Base-by-base conservation (phyloP, 1,140 invertebrate species). In the Mylabris phalerata region DNA sequence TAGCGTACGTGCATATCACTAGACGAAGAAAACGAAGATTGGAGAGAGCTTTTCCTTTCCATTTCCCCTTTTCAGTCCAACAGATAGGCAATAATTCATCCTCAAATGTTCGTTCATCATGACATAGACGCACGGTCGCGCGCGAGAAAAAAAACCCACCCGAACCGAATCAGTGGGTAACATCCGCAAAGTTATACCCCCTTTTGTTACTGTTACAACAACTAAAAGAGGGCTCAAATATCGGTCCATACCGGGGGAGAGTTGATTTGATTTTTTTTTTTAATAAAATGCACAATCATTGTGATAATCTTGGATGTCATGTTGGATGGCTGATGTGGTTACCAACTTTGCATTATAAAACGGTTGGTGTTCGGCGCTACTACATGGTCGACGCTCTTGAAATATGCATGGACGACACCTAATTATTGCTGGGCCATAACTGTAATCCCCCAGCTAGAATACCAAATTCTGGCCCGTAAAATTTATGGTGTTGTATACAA, bases 71-170 rank as follows among this genome's bases (percentile, higher is more conserved):
- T 65, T 67, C 67, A 64, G 60, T 60, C 61, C 61, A 67, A 67
- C 63, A 67, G 63, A 68, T 68, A 67, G 65, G 65, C 67, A 62
- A 67, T 68, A 68, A 68, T 58, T 68, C 67, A 68, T 68, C 61
- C 52, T 57, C 57, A 60, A 64, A 58, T 60, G 62, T 50, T 32
- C 32, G 32, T 32, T 60, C 48, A 42, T 55, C 54, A 41, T 63
- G 63, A 62, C 58, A 63, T 50, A 32, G 32, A 7, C 32, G 4
- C 32, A 32, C 54, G 55, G 63, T 59, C 54, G 56, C 60, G 57
- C 65, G 50, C 59, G 55, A 65, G 56, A 50, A 61, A 64, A 55
- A 60, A 60, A 64, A 60, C 59, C 59, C 48, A 32, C 32, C 7
- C 32, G 4, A 32, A 60, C 57, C 45, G 61, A 60, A 57, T 62